phyloP scores from a whole-genome alignment of 30 jellyfish, hydroid and myxozoan species.

The Cassiopea xamachana region DNA sequence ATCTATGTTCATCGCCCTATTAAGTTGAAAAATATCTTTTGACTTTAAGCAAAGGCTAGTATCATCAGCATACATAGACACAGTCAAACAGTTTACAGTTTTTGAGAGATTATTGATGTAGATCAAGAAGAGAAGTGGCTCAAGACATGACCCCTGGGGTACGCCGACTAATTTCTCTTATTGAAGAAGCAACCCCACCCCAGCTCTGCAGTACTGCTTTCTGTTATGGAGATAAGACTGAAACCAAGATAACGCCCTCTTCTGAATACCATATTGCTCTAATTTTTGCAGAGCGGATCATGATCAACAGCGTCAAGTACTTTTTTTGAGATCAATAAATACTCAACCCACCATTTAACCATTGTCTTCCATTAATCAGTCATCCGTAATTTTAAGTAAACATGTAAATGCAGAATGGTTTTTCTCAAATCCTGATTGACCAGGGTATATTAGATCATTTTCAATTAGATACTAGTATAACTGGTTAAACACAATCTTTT shows the following conservation, averaged over 20 bases:
- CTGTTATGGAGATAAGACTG: no score
- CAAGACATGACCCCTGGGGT: conserved; percentile 3
- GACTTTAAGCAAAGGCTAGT: conserved; percentile 6
- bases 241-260: no score
- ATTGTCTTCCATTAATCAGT: background rate
- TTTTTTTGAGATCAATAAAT: background rate
- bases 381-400: background rate
- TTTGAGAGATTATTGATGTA: background rate
- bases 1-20: background rate
- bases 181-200: background rate
- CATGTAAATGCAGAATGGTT: background rate
- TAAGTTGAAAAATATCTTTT: background rate
- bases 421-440: background rate
- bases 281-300: no score
- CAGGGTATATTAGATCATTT: background rate
- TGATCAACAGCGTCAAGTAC: no score
- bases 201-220: background rate
- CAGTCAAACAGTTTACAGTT: background rate
- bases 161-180: background rate
- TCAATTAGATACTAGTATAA: background rate
- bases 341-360: background rate
- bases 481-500: background rate
- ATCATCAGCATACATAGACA: conserved; percentile 13
- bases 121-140: background rate
- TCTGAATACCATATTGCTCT: no score